Conservation (phyloP, 2,888 invertebrate genomes). For the Melitaea athalia region DNA sequence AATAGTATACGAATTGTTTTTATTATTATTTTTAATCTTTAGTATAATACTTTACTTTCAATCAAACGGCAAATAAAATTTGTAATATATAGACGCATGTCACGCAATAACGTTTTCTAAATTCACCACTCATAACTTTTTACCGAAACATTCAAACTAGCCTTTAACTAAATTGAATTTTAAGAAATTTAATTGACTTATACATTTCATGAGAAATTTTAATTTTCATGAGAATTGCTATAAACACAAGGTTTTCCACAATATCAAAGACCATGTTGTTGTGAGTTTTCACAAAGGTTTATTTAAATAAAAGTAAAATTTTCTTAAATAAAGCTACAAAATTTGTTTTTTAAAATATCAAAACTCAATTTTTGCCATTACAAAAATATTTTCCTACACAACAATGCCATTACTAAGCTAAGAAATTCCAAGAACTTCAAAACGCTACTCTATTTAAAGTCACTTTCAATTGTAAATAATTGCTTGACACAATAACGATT, state of each 20-base stretch:
- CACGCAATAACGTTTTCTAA: neutral
- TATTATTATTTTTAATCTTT: neutral
- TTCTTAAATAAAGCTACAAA: neutral
- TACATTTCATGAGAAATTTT: slow-evolving; percentile 4
- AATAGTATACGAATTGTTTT: neutral
- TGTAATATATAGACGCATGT: neutral
- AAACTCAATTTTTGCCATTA: slow-evolving; percentile 30
- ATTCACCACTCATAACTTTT: neutral
- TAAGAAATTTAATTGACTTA: neutral
- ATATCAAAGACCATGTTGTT: neutral
- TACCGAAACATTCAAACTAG: neutral
- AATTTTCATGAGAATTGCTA: too few species aligned
- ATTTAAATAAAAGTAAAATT: too few species aligned
- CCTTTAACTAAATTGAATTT: neutral
- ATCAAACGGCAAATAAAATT: slow-evolving; percentile 5
- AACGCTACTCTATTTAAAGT: slow-evolving; percentile 26
- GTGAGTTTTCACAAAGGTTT: too few species aligned
- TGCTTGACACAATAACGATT: slow-evolving; percentile 29
- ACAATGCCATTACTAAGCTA: slow-evolving; percentile 29
- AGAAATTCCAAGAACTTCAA: slow-evolving; percentile 29
- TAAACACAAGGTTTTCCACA: neutral
- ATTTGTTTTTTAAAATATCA: slow-evolving; percentile 15
- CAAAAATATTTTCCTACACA: slow-evolving; percentile 27
- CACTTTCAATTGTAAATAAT: slow-evolving; percentile 35
- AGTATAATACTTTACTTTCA: neutral